Conservation (phyloP, 2,888 invertebrate species). For the Leucophora obtusa region DNA sequence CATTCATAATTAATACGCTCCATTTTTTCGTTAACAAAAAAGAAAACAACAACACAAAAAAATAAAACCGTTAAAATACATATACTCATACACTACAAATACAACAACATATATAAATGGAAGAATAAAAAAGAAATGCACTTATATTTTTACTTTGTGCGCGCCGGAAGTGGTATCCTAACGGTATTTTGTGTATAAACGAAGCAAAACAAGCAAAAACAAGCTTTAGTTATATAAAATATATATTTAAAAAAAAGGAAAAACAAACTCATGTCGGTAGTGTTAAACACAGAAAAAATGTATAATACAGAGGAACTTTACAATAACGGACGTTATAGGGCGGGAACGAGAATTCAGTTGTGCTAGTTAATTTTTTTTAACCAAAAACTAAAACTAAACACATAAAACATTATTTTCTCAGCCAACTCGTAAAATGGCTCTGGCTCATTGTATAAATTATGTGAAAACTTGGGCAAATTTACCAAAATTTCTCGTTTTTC, state of each 20-base stretch:
- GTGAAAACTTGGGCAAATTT: no score
- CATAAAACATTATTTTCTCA: no score
- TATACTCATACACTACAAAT: conserved; percentile 25
- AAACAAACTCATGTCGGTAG: conserved; percentile 59
- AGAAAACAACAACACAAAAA: not conserved
- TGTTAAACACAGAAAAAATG: conserved; percentile 57
- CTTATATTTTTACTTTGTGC: conserved; percentile 55
- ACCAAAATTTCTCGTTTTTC: no score
- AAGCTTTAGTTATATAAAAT: conserved; percentile 49
- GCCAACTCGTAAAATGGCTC: no score
- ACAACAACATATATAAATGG: not conserved
- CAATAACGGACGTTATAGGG: no score
- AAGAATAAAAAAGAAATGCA: conserved; percentile 53
- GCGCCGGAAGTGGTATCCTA: conserved; percentile 65
- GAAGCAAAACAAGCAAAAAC: conserved; percentile 56
- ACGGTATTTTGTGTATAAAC: conserved; percentile 62
- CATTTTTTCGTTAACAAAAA: conserved; percentile 58
- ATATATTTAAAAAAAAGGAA: conserved; percentile 11
- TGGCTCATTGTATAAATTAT: no score
- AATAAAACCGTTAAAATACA: conserved; percentile 59
- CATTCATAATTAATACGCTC: conserved; percentile 66
- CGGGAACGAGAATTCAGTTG: no score
- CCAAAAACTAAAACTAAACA: no score
- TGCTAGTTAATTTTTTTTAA: no score
- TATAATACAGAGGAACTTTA: no score